Evolutionary conservation across 1,140 invertebrate species (phyloP), one percentile per base, ranked within the genome.

Genomic region (Caenorhabditis briggsae): DNA sequence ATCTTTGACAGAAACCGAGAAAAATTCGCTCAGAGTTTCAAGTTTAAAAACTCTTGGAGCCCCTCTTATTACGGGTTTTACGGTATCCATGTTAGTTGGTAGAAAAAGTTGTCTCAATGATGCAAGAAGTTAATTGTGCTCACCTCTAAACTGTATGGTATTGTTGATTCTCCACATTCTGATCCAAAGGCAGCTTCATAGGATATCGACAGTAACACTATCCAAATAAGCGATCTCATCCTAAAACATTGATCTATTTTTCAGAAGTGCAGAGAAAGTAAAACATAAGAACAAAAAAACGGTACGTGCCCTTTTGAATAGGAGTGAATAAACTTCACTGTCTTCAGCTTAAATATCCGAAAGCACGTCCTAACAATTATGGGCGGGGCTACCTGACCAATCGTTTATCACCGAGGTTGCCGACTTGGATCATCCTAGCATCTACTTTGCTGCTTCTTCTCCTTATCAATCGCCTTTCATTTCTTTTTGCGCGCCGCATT

Each of bases 121-220:
- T n/a, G n/a, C 12, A 8, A 64, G 11, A 33, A 61, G 14, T 1
- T n/a, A 23, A 7, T 0, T 53, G 2, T 0, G 16, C 46, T 74
- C 46, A 92, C 90, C 84, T 91, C 90, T 83, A 91, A 86, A 82
- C 90, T 89, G 65, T 90, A 91, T 5, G 90, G 90, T 86, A 91
- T 88, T 14, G 85, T 87, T 11, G 91, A 84, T 43, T 89, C 88
- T 48, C 90, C 90, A 86, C 90, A 91, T n/a, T 78, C 70, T 23
- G 70, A 78, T 46, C 33, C 70, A 23, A 11, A 20, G 25, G 20
- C 46, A 2, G 14, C 43, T 20, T 50, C 8, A 20, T 25, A 23
- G 14, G 14, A 25, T 46, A 50, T 23, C 5, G 46, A 43, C 7
- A 78, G 20, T 41, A 78, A n/a, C 12, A 78, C 70, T 50, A 78